Evolutionary conservation across 2,797 vertebrate species (phyloP), one percentile per base, ranked within the genome.

Genomic region (Cryptoprocta ferox): DNA sequence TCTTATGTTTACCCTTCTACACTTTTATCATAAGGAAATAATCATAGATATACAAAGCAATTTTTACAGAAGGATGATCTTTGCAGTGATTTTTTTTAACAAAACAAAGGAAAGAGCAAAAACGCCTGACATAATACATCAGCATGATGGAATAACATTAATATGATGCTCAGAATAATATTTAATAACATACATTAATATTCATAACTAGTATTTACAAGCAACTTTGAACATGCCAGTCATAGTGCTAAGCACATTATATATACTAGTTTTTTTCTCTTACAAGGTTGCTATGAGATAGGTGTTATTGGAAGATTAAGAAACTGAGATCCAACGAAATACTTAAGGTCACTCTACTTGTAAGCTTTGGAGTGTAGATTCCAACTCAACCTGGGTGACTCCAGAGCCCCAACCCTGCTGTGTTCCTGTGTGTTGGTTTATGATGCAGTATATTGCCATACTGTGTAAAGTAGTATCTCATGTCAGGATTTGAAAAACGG

Each of bases 1-100:
- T 37, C 76, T 71, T 65, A 13, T 61, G 35, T 18, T 65, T 84
- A 50, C 66, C 80, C 53, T 59, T n/a, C 63, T 83, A 35, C 10
- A 68, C 10, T 59, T 94, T 81, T 32, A 63, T 92, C 82, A 35
- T 39, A 68, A 94, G 75, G 80, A 82, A 90, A 84, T 80, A 50
- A 84, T 35, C n/a, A 15, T 7, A 87, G 39, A 10, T 15, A 56
- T 4, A 48, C 53, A 92, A 87, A 82, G 91, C 61, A 32, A 79
- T 76, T 83, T 82, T 85, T 88, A 30, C 21, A 48, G 35, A 56
- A 84, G 28, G 70, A 66, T 71, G 76, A 71, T 83, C 42, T 86
- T 35, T 71, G 26, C 56, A 63, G 39, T 39, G 75, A 35, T n/a
- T 10, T 48, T 50, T 86, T 94, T 90, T 56, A 85, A 56, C 37